These are phyloP conservation scores for Rhinolophus ferrumequinum DNA, from an alignment of 2,113 vertebrate genomes.

Conservation along the genomic window DNA sequence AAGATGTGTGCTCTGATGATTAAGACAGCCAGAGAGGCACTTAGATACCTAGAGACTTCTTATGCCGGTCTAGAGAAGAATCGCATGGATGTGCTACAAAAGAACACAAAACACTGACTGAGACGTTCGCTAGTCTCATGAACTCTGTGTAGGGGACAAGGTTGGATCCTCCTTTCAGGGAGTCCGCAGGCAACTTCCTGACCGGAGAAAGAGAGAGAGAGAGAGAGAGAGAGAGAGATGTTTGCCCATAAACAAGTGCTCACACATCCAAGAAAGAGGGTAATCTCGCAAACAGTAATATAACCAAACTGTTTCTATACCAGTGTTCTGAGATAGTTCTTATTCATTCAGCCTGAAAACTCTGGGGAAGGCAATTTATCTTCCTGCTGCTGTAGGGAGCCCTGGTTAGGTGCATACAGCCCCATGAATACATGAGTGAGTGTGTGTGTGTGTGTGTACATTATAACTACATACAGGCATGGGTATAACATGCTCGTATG, in stretches of 20 bases:
- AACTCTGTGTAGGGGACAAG: not conserved
- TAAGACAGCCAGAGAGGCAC: constrained; percentile 16
- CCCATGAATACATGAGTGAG: not conserved
- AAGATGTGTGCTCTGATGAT: not conserved
- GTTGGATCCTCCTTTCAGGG: not conserved
- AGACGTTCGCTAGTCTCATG: constrained; percentile 46
- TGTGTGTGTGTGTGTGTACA: not conserved
- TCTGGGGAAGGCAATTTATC: constrained; percentile 76
- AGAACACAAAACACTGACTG: not conserved
- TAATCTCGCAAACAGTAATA: not conserved
- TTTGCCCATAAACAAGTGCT: not conserved
- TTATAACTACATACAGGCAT: not conserved
- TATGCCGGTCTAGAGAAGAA: not conserved
- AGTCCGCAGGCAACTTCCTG: not conserved
- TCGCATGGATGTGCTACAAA: not conserved
- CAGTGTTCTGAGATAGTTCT: constrained; percentile 59
- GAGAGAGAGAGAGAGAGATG: not conserved
- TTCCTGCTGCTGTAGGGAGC: constrained; percentile 71
- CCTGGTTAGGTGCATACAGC: constrained; percentile 5
- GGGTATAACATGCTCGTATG: not conserved
- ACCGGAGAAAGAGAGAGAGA: not conserved
- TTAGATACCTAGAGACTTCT: not conserved
- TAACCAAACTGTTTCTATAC: not conserved
- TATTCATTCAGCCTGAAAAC: constrained; percentile 82
- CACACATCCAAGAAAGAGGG: not conserved